These are phyloP conservation scores for Villa cingulata DNA, from an alignment of 2,888 invertebrate species.

Conservation along the genomic window DNA sequence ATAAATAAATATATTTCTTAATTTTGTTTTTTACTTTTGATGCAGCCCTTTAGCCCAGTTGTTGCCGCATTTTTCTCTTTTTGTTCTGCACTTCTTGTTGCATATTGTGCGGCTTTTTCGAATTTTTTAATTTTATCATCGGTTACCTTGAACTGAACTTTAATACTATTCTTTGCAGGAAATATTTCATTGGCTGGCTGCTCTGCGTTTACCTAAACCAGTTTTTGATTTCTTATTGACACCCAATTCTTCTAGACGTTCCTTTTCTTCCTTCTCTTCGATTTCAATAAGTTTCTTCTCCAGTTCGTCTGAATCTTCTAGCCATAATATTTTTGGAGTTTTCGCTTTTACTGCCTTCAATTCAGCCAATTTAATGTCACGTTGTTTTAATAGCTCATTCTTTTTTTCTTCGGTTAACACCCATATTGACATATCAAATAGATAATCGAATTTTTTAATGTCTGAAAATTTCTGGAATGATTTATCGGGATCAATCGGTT, in stretches of 20 bases:
- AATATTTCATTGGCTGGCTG: constrained; percentile 33
- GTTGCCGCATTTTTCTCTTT: constrained; percentile 23
- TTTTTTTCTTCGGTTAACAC: constrained; percentile 86
- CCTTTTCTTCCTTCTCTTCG: constrained; percentile 68
- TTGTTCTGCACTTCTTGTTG: constrained; percentile 9
- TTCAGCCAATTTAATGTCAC: constrained; percentile 62
- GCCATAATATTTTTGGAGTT: constrained; percentile 68
- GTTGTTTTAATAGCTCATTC: constrained; percentile 73
- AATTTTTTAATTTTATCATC: constrained; percentile 30
- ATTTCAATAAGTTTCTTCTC: constrained; percentile 53
- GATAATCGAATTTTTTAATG: constrained; percentile 78
- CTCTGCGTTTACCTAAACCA: constrained; percentile 47
- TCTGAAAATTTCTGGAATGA: constrained; percentile 49
- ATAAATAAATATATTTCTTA: too few species aligned
- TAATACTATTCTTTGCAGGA: constrained; percentile 28
- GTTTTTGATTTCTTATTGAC: constrained; percentile 45
- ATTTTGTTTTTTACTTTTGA: constrained; percentile 18
- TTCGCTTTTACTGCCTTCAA: constrained; percentile 51
- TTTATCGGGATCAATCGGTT: constrained; percentile 43
- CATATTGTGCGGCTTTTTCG: constrained; percentile 19
- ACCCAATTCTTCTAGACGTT: constrained; percentile 46
- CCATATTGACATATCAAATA: constrained; percentile 94
- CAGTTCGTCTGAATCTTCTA: constrained; percentile 70
- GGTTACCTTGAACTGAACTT: constrained; percentile 28
- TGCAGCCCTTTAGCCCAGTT: constrained; percentile 37